Percentiles rank a stretch among this genome's conserved stretches.
Conservation (phyloP, 2,113 vertebrate genomes). For the Archocentrus centrarchus region DNA sequence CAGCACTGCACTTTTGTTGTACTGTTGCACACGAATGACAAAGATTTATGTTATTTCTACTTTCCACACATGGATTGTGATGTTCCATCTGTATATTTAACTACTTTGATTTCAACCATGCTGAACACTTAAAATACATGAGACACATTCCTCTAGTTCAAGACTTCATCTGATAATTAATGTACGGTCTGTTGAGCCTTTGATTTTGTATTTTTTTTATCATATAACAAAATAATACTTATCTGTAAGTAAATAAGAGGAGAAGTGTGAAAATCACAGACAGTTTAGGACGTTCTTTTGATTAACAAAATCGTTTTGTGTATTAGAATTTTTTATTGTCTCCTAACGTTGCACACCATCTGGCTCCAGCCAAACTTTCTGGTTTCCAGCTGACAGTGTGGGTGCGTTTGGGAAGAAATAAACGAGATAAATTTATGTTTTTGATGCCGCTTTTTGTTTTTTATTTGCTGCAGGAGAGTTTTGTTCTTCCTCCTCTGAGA, state of each 20-base stretch:
- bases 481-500: conserved; percentile 45
- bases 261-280: not conserved
- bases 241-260: not conserved
- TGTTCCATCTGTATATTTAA: not conserved
- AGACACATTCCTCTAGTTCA: not conserved
- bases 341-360: conserved; percentile 38
- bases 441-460: conserved; percentile 32
- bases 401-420: conserved; percentile 31
- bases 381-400: conserved; percentile 37
- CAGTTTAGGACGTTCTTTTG: not conserved
- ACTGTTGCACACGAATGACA: too few species aligned
- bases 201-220: not conserved
- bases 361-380: conserved; percentile 46
- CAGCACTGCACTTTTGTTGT: too few species aligned
- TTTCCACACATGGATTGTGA: not conserved
- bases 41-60: not conserved
- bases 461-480: conserved; percentile 37
- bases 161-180: not conserved
- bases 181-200: not conserved
- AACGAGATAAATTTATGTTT: conserved; percentile 35
- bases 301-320: not conserved
- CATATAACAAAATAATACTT: conserved; percentile 1
- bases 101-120: not conserved
- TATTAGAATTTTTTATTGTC: conserved; percentile 21
- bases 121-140: not conserved